Conservation (phyloP, 2,113 vertebrate species). For the Cyanocitta stelleri region DNA sequence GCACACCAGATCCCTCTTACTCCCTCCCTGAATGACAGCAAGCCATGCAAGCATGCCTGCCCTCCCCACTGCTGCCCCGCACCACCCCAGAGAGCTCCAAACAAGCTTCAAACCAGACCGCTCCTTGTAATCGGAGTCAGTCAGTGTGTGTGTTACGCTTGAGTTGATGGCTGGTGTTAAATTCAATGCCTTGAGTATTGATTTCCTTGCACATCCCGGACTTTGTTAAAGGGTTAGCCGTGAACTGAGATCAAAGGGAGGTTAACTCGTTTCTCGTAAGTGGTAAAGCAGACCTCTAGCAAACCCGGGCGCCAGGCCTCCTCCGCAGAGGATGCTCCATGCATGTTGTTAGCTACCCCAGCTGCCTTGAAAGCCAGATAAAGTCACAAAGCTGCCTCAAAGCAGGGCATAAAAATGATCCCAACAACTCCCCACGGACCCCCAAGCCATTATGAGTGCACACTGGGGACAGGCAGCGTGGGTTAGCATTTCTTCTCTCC, state of each 20-base stretch:
- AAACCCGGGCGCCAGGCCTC: background rate
- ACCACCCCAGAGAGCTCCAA: constrained; percentile 54
- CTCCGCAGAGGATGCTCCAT: constrained; percentile 37
- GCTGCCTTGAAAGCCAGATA: background rate
- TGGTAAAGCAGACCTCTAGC: constrained; percentile 63
- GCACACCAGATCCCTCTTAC: background rate
- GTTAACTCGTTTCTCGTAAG: constrained; percentile 68
- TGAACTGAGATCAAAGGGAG: constrained; percentile 71
- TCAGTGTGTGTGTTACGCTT: constrained; percentile 62
- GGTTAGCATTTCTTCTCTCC: background rate
- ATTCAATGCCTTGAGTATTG: constrained; percentile 71
- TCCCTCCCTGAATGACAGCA: background rate
- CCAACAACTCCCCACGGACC: background rate
- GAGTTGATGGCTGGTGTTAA: constrained; percentile 67
- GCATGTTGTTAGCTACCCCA: constrained; percentile 8
- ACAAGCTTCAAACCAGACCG: constrained; percentile 36
- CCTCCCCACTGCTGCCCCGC: background rate
- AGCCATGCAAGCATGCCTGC: background rate
- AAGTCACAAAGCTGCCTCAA: constrained; percentile 8
- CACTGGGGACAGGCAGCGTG: fast-evolving
- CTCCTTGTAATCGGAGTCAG: constrained; percentile 54
- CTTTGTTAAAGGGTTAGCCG: constrained; percentile 69
- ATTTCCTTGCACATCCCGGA: constrained; percentile 66
- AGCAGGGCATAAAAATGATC: constrained; percentile 14
- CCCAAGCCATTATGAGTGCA: background rate